Base-by-base conservation (phyloP, 2,888 invertebrate species). In the Aelia acuminata region DNA sequence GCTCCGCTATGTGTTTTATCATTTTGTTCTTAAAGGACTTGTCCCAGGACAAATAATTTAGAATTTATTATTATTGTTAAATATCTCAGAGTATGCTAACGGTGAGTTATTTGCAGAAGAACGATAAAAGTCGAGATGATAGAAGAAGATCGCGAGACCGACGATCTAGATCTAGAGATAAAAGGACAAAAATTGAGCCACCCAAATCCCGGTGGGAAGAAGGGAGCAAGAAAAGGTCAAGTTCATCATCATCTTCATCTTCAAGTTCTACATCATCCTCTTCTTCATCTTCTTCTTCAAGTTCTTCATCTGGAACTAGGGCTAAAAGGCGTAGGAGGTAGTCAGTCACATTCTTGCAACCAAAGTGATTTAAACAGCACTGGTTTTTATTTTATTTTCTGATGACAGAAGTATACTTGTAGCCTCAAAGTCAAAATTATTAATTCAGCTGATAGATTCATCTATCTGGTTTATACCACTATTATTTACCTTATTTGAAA, bases 141-240 rank as follows among this genome's bases (percentile, higher is more conserved):
- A 85, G 53, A n/a, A 87, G 87, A 15, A 84, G 89, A 85, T 89
- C 89, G 48, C 84, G 89, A 53, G 89, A 89, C 20, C 84, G 89
- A 89, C 87, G 88, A 39, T 63, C 87, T 26, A 88, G 90, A 86
- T 88, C 90, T 35, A 87, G 89, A n/a, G 84, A 89, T 11, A 88
- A 85, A 49, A 91, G 70, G 87, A 90, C 84, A 50, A 84, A 88
- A 75, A 20, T 89, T 70, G 49, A 88, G 63, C 85, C 89, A 35
- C 85, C 85, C 0, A 85, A 53, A n/a, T 85, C 85, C 7, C n/a
- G 53, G n/a, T 85, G 85, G 85, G 50, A 84, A 39, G 88, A 88
- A 85, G 90, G 89, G 75, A 90, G 88, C 84, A 89, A 86, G 53
- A 85, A 63, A n/a, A 89, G 84, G 86, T 86, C 85, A 48, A 57